Base-by-base conservation (phyloP, 2,888 invertebrate genomes). In the Invenusta paracnida region DNA sequence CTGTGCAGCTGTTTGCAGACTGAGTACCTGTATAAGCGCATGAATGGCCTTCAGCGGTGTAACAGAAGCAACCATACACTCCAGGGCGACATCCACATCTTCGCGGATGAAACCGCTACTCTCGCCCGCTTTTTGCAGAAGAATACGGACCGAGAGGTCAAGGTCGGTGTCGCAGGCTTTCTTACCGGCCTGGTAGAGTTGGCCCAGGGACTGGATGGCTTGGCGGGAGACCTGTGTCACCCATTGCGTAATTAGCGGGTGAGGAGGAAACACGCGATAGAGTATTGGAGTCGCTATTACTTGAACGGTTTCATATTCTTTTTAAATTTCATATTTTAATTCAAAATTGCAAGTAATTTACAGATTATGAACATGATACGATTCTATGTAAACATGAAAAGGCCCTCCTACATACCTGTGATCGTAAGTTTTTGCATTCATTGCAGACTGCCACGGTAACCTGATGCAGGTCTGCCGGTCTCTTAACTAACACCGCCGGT, bases 101-200 rank as follows among this genome's bases (percentile, higher is more conserved):
- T 95, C 95, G 28, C 97, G 93, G 84, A 98, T 93, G 91, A 98
- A 91, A 13, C 89, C 73, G 29, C 67, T 94, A 92, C 97, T 97
- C 90, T 98, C 98, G 0, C 96, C 96, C 83, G 96, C 95, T 87
- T 97, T 94, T 88, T 95, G 95, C 30, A 98, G 93, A 86, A 98
- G 92, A 11, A 95, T 94, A 28, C 93, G 94, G 0, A 94, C 94
- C 84, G 96, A 93, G 90, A 96, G 95, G 89, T 98, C 97, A 85
- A 96, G 92, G 91, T 97, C 97, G 88, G 93, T 90, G 90, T 94
- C 94, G 91, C 94, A 92, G 86, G 89, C 89, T 87, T 91, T 91
- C 87, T 91, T 92, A 83, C 93, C 89, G 86, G 89, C 88, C 29
- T 93, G 92, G 90, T 96, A 97, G 88, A 98, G 91, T 87, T 96